These are phyloP conservation scores for Melanotaenia trifasciata DNA, from an alignment of 2,797 vertebrate species.

Conservation along the genomic window DNA sequence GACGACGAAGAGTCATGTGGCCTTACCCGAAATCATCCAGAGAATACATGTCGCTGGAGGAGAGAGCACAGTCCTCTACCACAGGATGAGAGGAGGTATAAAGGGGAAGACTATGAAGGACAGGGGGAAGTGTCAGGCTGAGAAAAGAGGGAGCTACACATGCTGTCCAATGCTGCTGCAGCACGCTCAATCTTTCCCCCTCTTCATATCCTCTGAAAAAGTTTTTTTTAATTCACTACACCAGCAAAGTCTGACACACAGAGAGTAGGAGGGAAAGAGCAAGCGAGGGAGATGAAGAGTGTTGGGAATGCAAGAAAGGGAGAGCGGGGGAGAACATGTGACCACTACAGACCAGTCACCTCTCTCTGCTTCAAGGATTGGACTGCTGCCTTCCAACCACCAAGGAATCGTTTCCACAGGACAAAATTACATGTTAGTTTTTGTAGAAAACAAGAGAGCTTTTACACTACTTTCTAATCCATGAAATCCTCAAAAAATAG, in stretches of 20 bases:
- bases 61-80: conserved; percentile 43
- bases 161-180: conserved; percentile 45
- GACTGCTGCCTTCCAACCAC: conserved; percentile 72
- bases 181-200: conserved; percentile 39
- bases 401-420: conserved; percentile 69
- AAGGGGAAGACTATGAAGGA: conserved; percentile 68
- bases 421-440: conserved; percentile 66
- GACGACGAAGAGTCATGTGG: conserved; percentile 19
- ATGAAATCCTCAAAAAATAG: not conserved
- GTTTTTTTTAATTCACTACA: conserved; percentile 18
- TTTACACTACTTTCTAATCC: conserved; percentile 29
- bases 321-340: conserved; percentile 84
- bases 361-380: conserved; percentile 81
- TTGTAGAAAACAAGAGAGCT: conserved; percentile 34
- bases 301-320: conserved; percentile 60
- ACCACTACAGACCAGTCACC: conserved; percentile 89
- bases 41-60: conserved; percentile 88
- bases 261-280: conserved; percentile 58
- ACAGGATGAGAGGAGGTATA: conserved; percentile 60
- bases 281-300: conserved; percentile 56
- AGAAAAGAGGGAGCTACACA: conserved; percentile 57
- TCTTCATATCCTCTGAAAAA: conserved; percentile 64
- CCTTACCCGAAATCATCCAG: conserved; percentile 96
- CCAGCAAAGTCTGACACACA: conserved; percentile 59
- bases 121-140: conserved; percentile 65